Conservation (phyloP, 1,140 invertebrate species). For the Drosophila erecta region DNA sequence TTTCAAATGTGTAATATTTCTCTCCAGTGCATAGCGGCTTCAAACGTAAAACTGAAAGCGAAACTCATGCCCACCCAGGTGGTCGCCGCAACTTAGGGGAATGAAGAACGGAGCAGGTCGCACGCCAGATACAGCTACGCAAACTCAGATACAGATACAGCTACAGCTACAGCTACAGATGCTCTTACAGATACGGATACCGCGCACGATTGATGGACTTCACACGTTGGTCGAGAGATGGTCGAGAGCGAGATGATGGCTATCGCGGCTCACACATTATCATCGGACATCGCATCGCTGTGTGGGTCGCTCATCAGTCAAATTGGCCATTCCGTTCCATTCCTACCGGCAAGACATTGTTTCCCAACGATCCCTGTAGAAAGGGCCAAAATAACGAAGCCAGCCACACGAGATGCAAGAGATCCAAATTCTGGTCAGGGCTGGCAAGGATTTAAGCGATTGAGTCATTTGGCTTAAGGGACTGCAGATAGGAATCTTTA, state of each 20-base stretch:
- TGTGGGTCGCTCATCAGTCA: constrained; percentile 79
- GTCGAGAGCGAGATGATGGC: constrained; percentile 46
- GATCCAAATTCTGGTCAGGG: constrained; percentile 37
- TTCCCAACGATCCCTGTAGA: constrained; percentile 23
- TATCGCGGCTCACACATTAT: constrained; percentile 67
- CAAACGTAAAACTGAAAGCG: constrained; percentile 76
- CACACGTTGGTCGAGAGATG: constrained; percentile 27
- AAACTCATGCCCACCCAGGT: constrained; percentile 74
- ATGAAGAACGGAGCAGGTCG: constrained; percentile 47
- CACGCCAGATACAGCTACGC: constrained; percentile 56
- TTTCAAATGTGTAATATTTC: background rate
- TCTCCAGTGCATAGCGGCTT: constrained; percentile 31
- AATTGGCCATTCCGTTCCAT: constrained; percentile 56
- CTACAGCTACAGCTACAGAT: constrained; percentile 7
- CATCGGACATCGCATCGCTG: constrained; percentile 49
- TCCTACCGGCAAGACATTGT: constrained; percentile 9
- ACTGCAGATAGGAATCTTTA: background rate
- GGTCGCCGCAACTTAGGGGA: constrained; percentile 11
- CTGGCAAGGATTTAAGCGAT: constrained; percentile 6
- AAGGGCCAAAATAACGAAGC: constrained; percentile 54
- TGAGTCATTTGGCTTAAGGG: constrained; percentile 13
- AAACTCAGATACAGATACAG: constrained; percentile 13
- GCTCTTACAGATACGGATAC: constrained; percentile 24
- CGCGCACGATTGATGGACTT: constrained; percentile 64
- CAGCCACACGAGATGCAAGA: background rate